Conservation (phyloP, 2,797 vertebrate species). For the Malurus leucopterus region DNA sequence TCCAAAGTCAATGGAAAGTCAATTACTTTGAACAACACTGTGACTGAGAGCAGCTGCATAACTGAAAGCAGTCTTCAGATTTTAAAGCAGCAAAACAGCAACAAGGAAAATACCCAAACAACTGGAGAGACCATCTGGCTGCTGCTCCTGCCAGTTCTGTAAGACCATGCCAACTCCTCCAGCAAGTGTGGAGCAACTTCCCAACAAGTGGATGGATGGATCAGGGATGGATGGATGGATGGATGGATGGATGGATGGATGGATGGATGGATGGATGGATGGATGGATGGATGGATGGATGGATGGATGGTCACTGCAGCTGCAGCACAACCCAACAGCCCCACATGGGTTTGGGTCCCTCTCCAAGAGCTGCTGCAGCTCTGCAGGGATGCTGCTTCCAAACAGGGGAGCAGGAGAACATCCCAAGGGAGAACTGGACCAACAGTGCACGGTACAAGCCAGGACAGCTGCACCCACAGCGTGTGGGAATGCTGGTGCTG, state of each 20-base stretch:
- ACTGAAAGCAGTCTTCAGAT: not conserved
- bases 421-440: not conserved
- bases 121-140: not conserved
- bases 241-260: no score
- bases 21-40: not conserved
- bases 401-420: not conserved
- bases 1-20: constrained; percentile 17
- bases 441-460: rapidly evolving
- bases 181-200: not conserved
- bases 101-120: not conserved
- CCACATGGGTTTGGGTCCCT: not conserved
- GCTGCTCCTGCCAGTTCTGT: not conserved
- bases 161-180: rapidly evolving
- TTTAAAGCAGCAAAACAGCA: not conserved
- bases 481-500: not conserved
- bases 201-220: not conserved
- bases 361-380: not conserved
- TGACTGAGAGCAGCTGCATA: not conserved
- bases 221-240: no score
- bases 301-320: not conserved
- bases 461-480: not conserved
- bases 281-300: no score
- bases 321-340: not conserved
- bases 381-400: not conserved
- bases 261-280: no score